Evolutionary conservation across 2,113 vertebrate species (phyloP), one percentile per base, ranked within the genome.

Genomic region (Platysteira castanea): DNA sequence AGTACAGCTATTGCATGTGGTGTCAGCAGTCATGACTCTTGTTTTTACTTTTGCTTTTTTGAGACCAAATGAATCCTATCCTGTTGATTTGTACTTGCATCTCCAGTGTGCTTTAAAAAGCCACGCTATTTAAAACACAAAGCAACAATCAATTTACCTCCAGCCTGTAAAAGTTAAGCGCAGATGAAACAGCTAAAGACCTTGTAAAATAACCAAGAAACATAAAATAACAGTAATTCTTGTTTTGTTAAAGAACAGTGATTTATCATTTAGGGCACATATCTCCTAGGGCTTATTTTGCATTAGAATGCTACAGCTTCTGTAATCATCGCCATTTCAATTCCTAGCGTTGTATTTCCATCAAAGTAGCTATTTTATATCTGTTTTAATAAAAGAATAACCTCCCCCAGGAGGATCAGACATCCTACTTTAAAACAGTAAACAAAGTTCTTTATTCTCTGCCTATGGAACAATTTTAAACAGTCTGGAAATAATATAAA

Each of bases 341-440:
- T 69, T 96, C 90, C 86, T 82, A 50, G 86, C 52, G 33, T 50
- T 91, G 4, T n/a, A 84, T 69, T 94, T 84, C 90, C 88, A 96
- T 84, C 85, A 37, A 76, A 95, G 73, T 33, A 90, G 86, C 86
- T 90, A 93, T 84, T 95, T 95, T 92, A 2, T 96, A 82, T 90
- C 85, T 89, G 81, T 91, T 89, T 95, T 90, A 97, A 93, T 97
- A 91, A 93, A 95, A 93, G 83, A 96, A 94, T 92, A 96, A 95
- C 88, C 76, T 96, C 73, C 88, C 93, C 31, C 89, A 90, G 88
- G 90, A 96, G 92, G 81, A 93, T 92, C 46, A 92, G 88, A 89
- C 90, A 94, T 93, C 65, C 44, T 61, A 56, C 88, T 93, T 89
- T 80, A 77, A 93, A 87, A 78, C 83, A 84, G 92, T 94, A 96